Percentiles rank a stretch among this genome's conserved stretches.
Conservation (phyloP, 2,888 invertebrate genomes). For the Agonopterix subpropinquella region DNA sequence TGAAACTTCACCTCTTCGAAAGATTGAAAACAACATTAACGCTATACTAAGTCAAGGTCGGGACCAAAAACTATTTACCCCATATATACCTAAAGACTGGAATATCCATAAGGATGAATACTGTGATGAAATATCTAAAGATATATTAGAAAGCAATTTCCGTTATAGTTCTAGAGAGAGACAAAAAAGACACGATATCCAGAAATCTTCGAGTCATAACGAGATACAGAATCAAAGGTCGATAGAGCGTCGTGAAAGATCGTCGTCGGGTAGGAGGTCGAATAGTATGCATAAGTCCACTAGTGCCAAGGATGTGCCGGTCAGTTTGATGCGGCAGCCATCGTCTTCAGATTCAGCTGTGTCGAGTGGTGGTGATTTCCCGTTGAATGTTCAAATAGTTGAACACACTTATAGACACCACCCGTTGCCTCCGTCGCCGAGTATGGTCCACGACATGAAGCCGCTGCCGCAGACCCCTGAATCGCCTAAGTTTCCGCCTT, state of each 20-base stretch:
- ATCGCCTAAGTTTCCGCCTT: slow-evolving; percentile 80
- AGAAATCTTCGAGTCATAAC: slow-evolving; percentile 78
- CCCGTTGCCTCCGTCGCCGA: slow-evolving; percentile 60
- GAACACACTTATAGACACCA: slow-evolving; percentile 72
- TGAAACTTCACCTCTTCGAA: slow-evolving; percentile 80
- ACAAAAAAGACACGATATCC: slow-evolving; percentile 74
- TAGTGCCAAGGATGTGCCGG: slow-evolving; percentile 82
- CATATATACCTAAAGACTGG: slow-evolving; percentile 74
- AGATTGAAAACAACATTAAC: slow-evolving; percentile 84
- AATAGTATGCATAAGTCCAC: slow-evolving; percentile 85
- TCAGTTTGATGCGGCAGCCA: slow-evolving; percentile 70
- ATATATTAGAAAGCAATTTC: slow-evolving; percentile 69
- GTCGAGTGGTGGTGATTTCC: slow-evolving; percentile 76
- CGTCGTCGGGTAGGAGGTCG: slow-evolving; percentile 60
- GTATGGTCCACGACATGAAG: slow-evolving; percentile 57
- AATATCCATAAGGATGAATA: slow-evolving; percentile 75
- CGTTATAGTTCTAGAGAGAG: slow-evolving; percentile 72
- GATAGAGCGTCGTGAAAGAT: slow-evolving; percentile 57
- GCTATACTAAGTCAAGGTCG: slow-evolving; percentile 78
- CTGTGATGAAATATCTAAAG: slow-evolving; percentile 71
- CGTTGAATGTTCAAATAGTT: slow-evolving; percentile 79
- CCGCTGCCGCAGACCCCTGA: slow-evolving; percentile 68
- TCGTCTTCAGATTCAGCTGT: slow-evolving; percentile 71
- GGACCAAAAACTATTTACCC: slow-evolving; percentile 72
- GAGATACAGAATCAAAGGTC: slow-evolving; percentile 75